Base-by-base conservation (phyloP, 2,888 invertebrate species). In the Cyclophora albipunctata region DNA sequence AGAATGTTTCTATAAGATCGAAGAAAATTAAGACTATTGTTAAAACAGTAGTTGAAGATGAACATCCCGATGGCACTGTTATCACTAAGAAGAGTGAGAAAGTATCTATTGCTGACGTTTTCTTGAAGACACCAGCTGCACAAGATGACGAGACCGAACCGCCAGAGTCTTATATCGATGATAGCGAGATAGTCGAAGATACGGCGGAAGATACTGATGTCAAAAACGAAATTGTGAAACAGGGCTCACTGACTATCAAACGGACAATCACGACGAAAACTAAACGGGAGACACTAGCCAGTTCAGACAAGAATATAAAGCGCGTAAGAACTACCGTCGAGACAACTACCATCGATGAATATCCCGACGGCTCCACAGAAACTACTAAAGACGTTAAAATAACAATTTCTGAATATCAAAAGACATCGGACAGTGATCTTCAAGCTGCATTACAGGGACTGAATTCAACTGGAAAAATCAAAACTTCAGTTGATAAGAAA, bases 311-410 rank as follows among this genome's bases (percentile, higher is more conserved):
- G 54, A 82, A 75, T 69, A 89, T 90, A 44, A 91, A 90, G 74
- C 89, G 91, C 34, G 82, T 91, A 49, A 87, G 91, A 62, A 91
- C 91, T 45, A 91, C 91, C 6, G 80, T 90, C 45, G 91, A 90
- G 65, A 89, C 89, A 0, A 78, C 75, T 4, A 86, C 84, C 33
- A 75, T 85, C 3, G 89, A 89, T 60, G 83, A 81, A 63, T 87
- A 80, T 61, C 86, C 89, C 2, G 89, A 90, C 64, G 91, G 90
- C 37, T 90, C 91, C 3, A 86, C 90, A 46, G 90, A 91, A 71
- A 89, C 89, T 3, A 89, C 88, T 1, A 89, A 86, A 74, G 89
- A 89, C 57, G 84, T 88, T 1, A 89, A 89, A 73, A 85, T 89
- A 45, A 89, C 89, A 2, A 81, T 89, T 54, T 89, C 89, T 0